Evolutionary conservation across 2,797 vertebrate species (phyloP), one percentile per base, ranked within the genome.

Genomic region (Menidia menidia): DNA sequence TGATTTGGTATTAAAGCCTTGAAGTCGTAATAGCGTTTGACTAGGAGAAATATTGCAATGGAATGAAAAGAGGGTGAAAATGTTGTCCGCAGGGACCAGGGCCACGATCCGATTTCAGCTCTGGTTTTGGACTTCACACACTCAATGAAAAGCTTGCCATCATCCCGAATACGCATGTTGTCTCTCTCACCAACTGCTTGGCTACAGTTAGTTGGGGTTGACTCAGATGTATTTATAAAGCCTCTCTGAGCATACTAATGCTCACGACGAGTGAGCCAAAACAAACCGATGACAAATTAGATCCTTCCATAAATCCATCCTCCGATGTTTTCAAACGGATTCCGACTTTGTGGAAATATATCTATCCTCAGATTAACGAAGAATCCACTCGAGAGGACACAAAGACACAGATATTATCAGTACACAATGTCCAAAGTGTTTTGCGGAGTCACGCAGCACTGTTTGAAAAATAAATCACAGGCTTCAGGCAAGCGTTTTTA

Each of bases 11-110:
- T 84, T 67, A 60, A 64, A 61, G 84, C 74, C 79, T 66, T 82
- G 74, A 89, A 89, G 85, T 85, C 76, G 75, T 87, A 87, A 88
- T 81, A 69, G 76, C 47, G 41, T 80, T 76, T 76, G 77, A 83
- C 71, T 78, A 71, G 50, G 61, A 80, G 85, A 81, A 25, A 44
- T 63, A 77, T 76, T 84, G 71, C 63, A 85, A 81, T 68, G 70
- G 31, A 84, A 81, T 84, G 75, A 85, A 81, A 71, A 51, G 50
- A 32, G 59, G 62, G 78, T 83, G 53, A 73, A 62, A 70, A 71
- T 30, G 41, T 31, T 13, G 62, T 76, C 76, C 63, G 33, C 61
- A 32, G 70, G 80, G 81, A 79, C 39, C 61, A 56, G 48, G 62
- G 9, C 68, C n/a, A 5, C 62, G 68, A 67, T 81, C 61, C 14